Evolutionary conservation across 2,888 invertebrate species (phyloP).

Genomic region (Papilio gigon): DNA sequence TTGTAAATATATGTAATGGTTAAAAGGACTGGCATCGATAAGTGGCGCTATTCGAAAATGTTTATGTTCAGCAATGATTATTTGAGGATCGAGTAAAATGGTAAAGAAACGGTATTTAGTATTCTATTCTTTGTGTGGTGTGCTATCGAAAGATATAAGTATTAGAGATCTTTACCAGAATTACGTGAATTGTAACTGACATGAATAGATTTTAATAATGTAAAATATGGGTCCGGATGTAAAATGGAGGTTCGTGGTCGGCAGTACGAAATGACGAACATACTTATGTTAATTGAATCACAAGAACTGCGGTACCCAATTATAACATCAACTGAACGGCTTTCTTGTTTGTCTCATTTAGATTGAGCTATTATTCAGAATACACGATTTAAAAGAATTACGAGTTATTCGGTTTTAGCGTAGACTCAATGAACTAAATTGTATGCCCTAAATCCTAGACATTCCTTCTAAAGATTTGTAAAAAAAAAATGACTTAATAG

Average conservation of each 20-base stretch:
- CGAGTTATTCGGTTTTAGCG: not conserved
- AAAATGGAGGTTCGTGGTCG: not conserved
- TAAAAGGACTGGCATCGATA: not conserved
- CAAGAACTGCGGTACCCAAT: slow-evolving; percentile 1
- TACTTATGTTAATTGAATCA: not conserved
- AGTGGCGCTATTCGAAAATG: not conserved
- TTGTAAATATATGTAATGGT: not conserved
- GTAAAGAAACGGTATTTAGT: no score
- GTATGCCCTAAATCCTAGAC: not conserved
- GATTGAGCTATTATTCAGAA: not conserved
- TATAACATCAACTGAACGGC: not conserved
- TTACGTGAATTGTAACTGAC: not conserved
- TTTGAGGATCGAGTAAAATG: no score
- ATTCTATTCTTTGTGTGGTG: no score
- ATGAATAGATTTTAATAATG: not conserved
- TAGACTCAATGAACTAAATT: not conserved
- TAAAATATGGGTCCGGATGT: not conserved
- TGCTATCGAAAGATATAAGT: no score
- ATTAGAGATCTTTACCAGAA: not conserved
- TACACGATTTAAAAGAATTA: not conserved
- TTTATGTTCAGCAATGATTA: not conserved
- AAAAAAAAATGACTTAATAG: not conserved
- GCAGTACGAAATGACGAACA: not conserved
- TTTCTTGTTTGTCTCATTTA: not conserved
- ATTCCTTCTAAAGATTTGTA: not conserved